Base-by-base conservation (phyloP, 2,113 vertebrate species). In the Salvelinus sp. region DNA sequence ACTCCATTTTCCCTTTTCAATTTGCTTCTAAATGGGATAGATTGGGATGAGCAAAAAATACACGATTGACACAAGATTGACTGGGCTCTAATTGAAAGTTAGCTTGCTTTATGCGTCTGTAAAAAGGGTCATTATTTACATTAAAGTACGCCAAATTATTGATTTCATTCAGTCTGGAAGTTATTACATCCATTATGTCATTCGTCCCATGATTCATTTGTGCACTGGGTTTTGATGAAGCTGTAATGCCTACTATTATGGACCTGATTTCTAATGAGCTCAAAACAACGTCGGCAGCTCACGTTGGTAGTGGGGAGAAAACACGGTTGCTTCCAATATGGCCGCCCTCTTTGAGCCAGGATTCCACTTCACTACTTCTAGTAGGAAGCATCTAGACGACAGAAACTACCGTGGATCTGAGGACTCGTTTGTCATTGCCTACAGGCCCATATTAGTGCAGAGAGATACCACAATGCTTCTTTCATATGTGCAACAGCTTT, bases 191-290 rank as follows among this genome's bases (percentile, higher is more conserved):
- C 22, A 1, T 64, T 47, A 12, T 64, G 12, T 67, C 67, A 69
- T 62, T 6, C 16, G 22, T 62, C 9, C 38, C 65, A 68, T 28
- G 28, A 68, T 30, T 68, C 33, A 75, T 57, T 74, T 69, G 18
- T 72, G 25, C 16, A 58, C 1, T 6, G 18, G 1, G 47, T 22
- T 22, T 50, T 44, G 4, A 44, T 69, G 30, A 33, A 75, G 27
- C 28, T 2, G 48, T 65, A 28, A 48, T 80, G 20, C 16, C 47
- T 78, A 79, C 74, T 3, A 75, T 47, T 75, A 58, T 67, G n/a
- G 54, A 57, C 22, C 73, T 80, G 69, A 78, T 38, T 58, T 71
- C 30, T 28, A 58, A 70, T 75, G 74, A 69, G 20, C 33, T 65
- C 10, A 22, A 22, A 73, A 66, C 74, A 47, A 47, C 65, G 23